phyloP scores from a whole-genome alignment of 2,888 invertebrate genomes.

The Glyphotaelius pellucidus region DNA sequence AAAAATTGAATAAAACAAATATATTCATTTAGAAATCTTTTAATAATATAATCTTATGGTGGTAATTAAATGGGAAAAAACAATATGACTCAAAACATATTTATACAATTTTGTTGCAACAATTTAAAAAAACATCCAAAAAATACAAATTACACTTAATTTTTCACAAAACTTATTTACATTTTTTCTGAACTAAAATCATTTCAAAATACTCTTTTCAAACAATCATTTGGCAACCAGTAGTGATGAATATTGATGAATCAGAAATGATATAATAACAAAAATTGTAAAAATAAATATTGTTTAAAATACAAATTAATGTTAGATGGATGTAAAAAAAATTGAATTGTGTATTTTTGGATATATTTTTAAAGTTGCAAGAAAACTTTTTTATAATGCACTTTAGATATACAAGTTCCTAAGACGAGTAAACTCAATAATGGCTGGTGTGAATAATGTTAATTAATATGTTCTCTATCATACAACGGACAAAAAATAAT shows the following conservation, averaged over 20 bases:
- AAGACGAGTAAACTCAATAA: background rate
- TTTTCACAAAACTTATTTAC: too few species aligned
- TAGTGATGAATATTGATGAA: background rate
- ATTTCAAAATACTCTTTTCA: background rate
- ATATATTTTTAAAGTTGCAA: background rate
- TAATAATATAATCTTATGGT: conserved; percentile 38
- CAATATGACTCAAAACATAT: conserved; percentile 36
- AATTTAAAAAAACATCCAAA: background rate
- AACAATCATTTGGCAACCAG: background rate
- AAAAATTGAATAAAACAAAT: conserved; percentile 27
- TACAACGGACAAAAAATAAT: conserved; percentile 25
- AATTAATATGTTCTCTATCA: background rate
- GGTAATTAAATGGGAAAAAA: conserved; percentile 34
- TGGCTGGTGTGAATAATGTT: background rate
- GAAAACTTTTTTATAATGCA: conserved; percentile 22
- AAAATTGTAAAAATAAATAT: background rate
- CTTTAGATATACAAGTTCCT: conserved; percentile 25
- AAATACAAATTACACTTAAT: background rate
- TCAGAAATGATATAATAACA: background rate
- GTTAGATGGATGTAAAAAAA: too few species aligned
- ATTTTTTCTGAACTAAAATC: too few species aligned
- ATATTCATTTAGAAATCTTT: conserved; percentile 33
- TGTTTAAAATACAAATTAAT: background rate
- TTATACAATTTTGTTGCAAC: conserved; percentile 25
- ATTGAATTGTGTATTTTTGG: background rate